phyloP scores from a whole-genome alignment of 2,888 invertebrate species.

The Pammene aurita region DNA sequence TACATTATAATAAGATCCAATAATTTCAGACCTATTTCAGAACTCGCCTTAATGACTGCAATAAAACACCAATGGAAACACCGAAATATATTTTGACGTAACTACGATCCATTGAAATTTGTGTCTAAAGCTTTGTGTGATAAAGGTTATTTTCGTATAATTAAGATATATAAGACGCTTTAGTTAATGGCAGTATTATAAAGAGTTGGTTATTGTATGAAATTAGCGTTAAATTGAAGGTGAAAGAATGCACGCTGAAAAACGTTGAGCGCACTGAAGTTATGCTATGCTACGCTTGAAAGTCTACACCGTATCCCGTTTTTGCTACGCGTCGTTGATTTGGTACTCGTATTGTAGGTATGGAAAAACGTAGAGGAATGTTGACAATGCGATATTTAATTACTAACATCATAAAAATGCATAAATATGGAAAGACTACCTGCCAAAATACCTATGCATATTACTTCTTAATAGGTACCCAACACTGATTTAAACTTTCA shows the following conservation, averaged over 20 bases:
- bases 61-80: no score
- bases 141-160: not conserved
- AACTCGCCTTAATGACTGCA: slow-evolving; percentile 34
- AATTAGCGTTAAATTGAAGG: slow-evolving; percentile 25
- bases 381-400: no score
- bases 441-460: no score
- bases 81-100: slow-evolving; percentile 19
- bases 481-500: no score
- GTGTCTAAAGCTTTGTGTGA: not conserved
- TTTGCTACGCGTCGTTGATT: no score
- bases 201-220: slow-evolving; percentile 33
- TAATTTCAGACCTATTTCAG: not conserved
- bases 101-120: not conserved
- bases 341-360: no score
- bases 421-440: no score
- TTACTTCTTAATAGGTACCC: no score
- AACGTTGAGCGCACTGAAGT: not conserved
- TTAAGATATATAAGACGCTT: slow-evolving; percentile 3
- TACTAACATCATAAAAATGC: no score
- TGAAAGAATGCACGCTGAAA: slow-evolving; percentile 1
- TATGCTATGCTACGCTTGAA: no score
- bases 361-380: no score
- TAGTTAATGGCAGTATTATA: slow-evolving; percentile 18
- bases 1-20: not conserved
- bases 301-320: no score